Conservation (phyloP, 2,113 vertebrate genomes). For the Chiloscyllium plagiosum region DNA sequence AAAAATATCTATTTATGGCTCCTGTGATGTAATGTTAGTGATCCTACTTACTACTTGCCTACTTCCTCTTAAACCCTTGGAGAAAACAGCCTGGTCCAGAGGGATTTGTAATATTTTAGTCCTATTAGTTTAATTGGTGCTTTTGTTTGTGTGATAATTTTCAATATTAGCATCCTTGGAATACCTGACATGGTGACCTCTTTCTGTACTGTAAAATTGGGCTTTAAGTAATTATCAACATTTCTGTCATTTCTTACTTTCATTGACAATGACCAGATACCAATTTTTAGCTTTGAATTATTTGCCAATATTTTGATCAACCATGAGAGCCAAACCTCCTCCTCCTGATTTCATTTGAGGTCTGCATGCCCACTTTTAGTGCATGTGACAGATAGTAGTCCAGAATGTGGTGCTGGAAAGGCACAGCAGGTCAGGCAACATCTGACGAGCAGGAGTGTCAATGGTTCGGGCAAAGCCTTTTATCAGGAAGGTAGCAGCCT, state of each 20-base stretch:
- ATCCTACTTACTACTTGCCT: too few species aligned
- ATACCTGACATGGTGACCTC: background rate
- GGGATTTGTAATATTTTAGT: background rate
- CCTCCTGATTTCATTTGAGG: background rate
- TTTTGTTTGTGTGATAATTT: too few species aligned
- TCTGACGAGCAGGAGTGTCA: too few species aligned
- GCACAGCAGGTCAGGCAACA: too few species aligned
- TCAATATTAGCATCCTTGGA: background rate
- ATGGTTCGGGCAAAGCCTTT: too few species aligned
- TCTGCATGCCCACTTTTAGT: background rate
- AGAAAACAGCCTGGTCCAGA: background rate
- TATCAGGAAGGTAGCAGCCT: too few species aligned
- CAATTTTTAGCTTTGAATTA: background rate
- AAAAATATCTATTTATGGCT: too few species aligned
- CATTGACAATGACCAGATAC: background rate
- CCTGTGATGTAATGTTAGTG: too few species aligned
- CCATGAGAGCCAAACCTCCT: background rate
- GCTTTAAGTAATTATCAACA: background rate
- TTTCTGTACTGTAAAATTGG: background rate
- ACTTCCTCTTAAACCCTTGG: background rate
- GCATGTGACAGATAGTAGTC: background rate
- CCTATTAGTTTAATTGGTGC: background rate
- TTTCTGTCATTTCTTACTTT: background rate
- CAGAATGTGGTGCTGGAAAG: too few species aligned
- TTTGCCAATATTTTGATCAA: background rate